Evolutionary conservation across 2,888 invertebrate species (phyloP), one percentile per base, ranked within the genome.

Genomic region (Hermaeophaga mercurialis): DNA sequence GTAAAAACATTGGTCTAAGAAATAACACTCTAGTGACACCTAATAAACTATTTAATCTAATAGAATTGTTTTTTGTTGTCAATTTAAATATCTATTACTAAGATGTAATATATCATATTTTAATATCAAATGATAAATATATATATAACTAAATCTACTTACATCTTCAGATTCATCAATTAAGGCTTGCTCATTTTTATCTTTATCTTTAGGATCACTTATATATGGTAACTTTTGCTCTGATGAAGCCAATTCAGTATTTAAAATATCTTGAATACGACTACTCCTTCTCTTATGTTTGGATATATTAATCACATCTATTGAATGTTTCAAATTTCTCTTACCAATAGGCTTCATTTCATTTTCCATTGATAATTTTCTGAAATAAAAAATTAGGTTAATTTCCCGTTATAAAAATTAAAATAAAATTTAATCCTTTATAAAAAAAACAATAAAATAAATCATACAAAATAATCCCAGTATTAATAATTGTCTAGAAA

Each of bases 261-360:
- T 38, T 26, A 26, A 3, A 26, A 26, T 38, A 33, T 33, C 31
- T 41, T 41, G 39, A 49, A 49, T n/a, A 2, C 49, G 49, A 26
- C 5, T 9, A 41, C 49, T 49, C 28, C 49, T 34, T 49, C 49
- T 28, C 18, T 49, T 49, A 31, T 31, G 11, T 36, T 39, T 49
- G 11, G 26, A 12, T 15, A 39, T 11, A 8, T 11, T 22, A 24
- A 9, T 6, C 11, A 15, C 9, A 11, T 24, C 24, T 26, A 17
- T 38, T 38, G 1, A 6, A 17, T 11, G 6, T 22, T 38, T 11
- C n/a, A n/a, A n/a, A n/a, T n/a, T n/a, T n/a, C n/a, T n/a, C n/a
- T 47, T 48, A 26, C n/a, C 15, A 26, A 15, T 12, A 11, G 33
- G 36, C 11, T 34, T 14, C 33, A 34, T 34, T 14, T 34, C 36